Conservation (phyloP, 2,113 vertebrate genomes). For the Eudyptes chrysolophus region DNA sequence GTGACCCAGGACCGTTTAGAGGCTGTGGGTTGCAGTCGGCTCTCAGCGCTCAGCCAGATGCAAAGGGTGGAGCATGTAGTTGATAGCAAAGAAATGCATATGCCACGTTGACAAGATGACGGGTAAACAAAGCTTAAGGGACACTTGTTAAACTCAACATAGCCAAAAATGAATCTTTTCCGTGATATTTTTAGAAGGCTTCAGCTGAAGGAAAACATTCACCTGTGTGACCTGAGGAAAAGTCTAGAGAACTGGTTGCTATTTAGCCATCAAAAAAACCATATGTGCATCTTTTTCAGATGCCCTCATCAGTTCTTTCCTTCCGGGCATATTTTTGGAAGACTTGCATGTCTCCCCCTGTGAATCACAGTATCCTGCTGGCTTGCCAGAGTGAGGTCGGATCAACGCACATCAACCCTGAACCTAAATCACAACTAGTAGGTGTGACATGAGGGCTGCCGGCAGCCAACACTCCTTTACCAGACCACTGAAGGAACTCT, state of each 20-base stretch:
- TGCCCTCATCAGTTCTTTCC: slow-evolving; percentile 43
- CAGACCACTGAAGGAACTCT: neutral
- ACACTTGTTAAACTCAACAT: neutral
- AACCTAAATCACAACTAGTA: neutral
- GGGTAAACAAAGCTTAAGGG: slow-evolving; percentile 31
- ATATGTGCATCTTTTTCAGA: slow-evolving; percentile 43
- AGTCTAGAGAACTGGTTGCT: slow-evolving; percentile 34
- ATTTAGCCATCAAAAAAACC: slow-evolving; percentile 38
- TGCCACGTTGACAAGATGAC: slow-evolving; percentile 65
- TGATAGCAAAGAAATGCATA: neutral
- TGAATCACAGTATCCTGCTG: slow-evolving; percentile 46
- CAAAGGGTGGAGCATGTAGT: slow-evolving; percentile 1
- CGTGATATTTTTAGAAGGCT: slow-evolving; percentile 36
- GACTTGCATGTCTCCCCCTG: neutral
- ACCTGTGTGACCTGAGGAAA: slow-evolving; percentile 55
- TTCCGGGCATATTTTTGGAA: slow-evolving; percentile 53
- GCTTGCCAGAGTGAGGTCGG: slow-evolving; percentile 36
- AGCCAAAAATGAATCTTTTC: neutral
- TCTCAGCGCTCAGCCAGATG: neutral
- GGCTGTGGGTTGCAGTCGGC: slow-evolving; percentile 11
- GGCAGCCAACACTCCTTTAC: neutral
- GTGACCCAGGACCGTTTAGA: neutral
- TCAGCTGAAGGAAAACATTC: slow-evolving; percentile 36
- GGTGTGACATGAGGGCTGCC: neutral
- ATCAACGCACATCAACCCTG: neutral